Evolutionary conservation across 2,797 vertebrate genomes (phyloP).

Genomic region (Phataginus tetradactyla): DNA sequence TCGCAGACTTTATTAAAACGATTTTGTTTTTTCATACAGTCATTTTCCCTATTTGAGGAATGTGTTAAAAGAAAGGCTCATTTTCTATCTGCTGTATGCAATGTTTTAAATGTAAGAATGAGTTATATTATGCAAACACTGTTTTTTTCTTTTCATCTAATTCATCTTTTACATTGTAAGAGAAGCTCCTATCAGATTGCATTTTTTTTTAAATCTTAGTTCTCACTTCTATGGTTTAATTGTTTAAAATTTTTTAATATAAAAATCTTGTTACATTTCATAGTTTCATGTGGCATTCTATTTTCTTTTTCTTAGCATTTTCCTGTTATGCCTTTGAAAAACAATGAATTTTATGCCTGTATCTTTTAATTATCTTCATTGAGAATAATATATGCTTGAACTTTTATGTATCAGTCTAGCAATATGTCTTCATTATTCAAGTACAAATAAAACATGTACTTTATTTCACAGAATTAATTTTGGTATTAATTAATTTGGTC

Average conservation of each 20-base stretch:
- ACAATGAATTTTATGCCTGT: not conserved
- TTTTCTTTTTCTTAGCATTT: not conserved
- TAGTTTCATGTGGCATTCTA: not conserved
- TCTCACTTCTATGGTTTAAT: too few relatives aligned
- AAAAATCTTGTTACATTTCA: not conserved
- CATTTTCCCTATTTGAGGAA: not conserved
- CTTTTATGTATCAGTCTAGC: not conserved
- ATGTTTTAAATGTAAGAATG: not conserved
- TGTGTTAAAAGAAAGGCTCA: not conserved
- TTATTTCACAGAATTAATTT: not conserved
- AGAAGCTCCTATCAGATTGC: not conserved
- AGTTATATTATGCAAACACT: not conserved
- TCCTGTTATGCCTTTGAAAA: not conserved
- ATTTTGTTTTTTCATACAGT: not conserved
- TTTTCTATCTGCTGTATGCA: not conserved
- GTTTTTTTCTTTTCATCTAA: not conserved
- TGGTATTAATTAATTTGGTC: not conserved
- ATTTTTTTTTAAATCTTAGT: not conserved
- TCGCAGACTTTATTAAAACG: not conserved
- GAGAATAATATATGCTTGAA: not conserved
- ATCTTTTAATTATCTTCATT: not conserved
- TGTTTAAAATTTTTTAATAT: too few relatives aligned
- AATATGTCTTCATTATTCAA: not conserved
- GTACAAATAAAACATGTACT: not conserved
- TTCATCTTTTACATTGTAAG: not conserved